phyloP scores from a whole-genome alignment of 1,140 invertebrate species.

The Planococcus citri region DNA sequence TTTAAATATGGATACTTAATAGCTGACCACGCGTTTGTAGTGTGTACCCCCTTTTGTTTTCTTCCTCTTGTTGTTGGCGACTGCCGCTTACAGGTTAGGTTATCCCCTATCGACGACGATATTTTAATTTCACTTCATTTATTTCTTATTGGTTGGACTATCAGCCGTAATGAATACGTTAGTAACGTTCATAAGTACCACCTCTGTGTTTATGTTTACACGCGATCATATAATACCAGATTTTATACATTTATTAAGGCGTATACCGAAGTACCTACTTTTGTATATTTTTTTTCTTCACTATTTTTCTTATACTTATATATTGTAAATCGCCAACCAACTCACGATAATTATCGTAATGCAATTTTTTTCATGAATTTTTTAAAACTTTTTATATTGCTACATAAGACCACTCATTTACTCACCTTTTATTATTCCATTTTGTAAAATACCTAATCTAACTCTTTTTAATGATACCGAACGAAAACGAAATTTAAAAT shows the following conservation, averaged over 20 bases:
- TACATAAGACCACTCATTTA: not conserved
- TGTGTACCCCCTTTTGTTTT: too few relatives aligned
- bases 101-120: not conserved
- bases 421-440: not conserved
- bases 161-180: slow-evolving; percentile 2
- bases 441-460: not conserved
- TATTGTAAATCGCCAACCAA: not conserved
- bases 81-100: not conserved
- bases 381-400: not conserved
- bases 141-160: not conserved
- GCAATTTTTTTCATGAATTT: slow-evolving; percentile 1
- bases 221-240: not conserved
- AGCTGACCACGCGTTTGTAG: too few relatives aligned
- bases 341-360: not conserved
- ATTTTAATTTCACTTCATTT: not conserved
- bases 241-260: not conserved
- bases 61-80: too few relatives aligned
- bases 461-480: not conserved
- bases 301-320: too few relatives aligned
- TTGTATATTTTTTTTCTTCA: too few relatives aligned
- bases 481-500: too few relatives aligned
- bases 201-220: not conserved
- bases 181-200: not conserved
- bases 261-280: not conserved
- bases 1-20: not conserved